A percentile compares a stretch with the other conserved stretches of the same genome.
Conservation (phyloP, 2,888 invertebrate genomes). For the Xylota segnis region DNA sequence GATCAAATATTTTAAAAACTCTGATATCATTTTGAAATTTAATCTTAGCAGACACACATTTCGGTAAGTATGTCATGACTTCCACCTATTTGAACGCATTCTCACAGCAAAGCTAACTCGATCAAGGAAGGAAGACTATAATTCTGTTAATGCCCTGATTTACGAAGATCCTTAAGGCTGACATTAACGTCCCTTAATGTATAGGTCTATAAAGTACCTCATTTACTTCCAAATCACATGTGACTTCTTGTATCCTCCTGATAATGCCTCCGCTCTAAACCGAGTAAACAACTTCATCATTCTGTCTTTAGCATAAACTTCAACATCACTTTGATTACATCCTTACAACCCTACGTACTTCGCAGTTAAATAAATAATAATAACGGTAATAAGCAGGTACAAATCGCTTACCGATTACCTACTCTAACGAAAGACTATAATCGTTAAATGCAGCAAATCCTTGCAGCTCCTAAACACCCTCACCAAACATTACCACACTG, state of each 20-base stretch:
- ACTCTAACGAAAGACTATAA: constrained; percentile 37
- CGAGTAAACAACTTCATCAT: neutral
- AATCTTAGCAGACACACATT: too few species aligned
- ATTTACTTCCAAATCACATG: neutral
- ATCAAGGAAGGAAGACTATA: too few species aligned
- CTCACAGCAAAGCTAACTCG: too few species aligned
- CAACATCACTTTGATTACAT: neutral
- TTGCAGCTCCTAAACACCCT: constrained; percentile 35
- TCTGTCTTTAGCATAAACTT: neutral
- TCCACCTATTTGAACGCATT: too few species aligned
- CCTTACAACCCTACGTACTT: neutral
- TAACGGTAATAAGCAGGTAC: constrained; percentile 47
- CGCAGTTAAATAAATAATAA: constrained; percentile 45
- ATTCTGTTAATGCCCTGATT: too few species aligned
- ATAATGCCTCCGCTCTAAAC: neutral
- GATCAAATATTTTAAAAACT: too few species aligned
- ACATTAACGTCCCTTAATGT: neutral
- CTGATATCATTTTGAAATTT: too few species aligned
- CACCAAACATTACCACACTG: constrained; percentile 45
- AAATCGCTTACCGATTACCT: constrained; percentile 63
- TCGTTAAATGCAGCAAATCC: constrained; percentile 73
- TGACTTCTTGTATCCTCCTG: neutral
- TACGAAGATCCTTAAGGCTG: neutral
- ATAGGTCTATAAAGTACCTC: neutral
- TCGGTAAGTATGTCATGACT: too few species aligned